Base-by-base conservation (phyloP, 2,888 invertebrate genomes). In the Parthenolecanium corni region DNA sequence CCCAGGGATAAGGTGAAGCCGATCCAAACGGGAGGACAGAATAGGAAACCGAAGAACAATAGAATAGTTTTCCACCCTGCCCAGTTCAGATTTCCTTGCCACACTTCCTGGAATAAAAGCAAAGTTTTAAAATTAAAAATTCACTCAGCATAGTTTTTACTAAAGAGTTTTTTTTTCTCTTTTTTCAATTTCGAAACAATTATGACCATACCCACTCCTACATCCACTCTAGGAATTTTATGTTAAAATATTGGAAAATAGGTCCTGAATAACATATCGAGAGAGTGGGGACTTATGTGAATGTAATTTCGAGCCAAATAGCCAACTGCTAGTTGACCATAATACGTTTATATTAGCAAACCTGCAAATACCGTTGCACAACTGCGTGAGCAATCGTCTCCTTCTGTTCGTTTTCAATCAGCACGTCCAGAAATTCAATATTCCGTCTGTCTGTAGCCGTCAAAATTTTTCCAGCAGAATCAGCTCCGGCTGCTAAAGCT, bases 391-490 rank as follows among this genome's bases (percentile, higher is more conserved):
- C 91, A 66, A 96, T 94, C 69, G 90, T 90, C 77, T 95, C 94
- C 73, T 96, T 98, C 73, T 97, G 97, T 74, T 98, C 97, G 73
- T 95, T 94, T 75, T 98, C 97, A 69, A 98, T 98, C 47, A 98
- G 79, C 0, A 96, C 91, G 73, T 97, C 96, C 66, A 96, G 79
- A 75, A 96, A 93, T 71, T 95, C 96, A 20, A 91, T 86, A 72
- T 92, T 95, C 64, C 93, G 79, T 68, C 89, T 83, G 74, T 98
- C 98, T 54, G 93, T 90, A 52, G 98, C 92, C 62, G 95, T 93
- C 44, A 98, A 80, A 65, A 98, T 86, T 70, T 90, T 82, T 0
- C 94, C 95, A 1, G 97, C 93, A 3, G 93, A 94, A 76, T 95
- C 92, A 0, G 90, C 86, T 9, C 92, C 92, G 2, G 95, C 91